These are phyloP conservation scores for Ostrea edulis DNA, from an alignment of 1,140 invertebrate species.

Conservation along the genomic window DNA sequence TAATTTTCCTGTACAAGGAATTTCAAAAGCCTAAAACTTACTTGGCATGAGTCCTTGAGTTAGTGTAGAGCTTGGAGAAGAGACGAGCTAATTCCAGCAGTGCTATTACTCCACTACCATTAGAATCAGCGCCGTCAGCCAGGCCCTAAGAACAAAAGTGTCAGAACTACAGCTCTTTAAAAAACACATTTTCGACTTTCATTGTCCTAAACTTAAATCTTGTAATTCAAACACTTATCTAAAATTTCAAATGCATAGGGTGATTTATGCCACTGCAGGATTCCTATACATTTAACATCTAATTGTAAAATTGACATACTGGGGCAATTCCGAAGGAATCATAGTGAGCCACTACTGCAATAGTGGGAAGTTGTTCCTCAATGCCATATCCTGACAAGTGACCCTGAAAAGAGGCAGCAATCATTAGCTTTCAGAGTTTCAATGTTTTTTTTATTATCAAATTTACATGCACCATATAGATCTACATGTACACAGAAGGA, in stretches of 20 bases:
- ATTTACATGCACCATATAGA: no score
- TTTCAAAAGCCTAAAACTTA: slow-evolving; percentile 69
- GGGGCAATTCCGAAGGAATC: slow-evolving; percentile 93
- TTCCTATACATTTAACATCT: no score
- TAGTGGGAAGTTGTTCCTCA: slow-evolving; percentile 90
- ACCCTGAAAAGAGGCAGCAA: slow-evolving; percentile 84
- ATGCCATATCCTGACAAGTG: slow-evolving; percentile 90
- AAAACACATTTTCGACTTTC: no score
- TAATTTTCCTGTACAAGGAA: neutral
- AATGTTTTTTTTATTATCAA: no score
- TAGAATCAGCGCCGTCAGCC: slow-evolving; percentile 93
- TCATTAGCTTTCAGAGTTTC: neutral
- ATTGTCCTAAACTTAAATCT: no score
- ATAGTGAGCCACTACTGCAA: slow-evolving; percentile 95
- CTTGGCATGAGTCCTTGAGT: slow-evolving; percentile 88
- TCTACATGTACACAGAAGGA: no score
- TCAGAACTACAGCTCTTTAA: neutral
- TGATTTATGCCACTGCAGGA: no score
- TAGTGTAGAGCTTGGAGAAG: slow-evolving; percentile 94
- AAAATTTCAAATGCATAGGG: no score
- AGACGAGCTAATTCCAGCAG: slow-evolving; percentile 93
- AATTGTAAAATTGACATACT: slow-evolving; percentile 82
- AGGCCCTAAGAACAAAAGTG: slow-evolving; percentile 84
- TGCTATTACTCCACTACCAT: slow-evolving; percentile 94
- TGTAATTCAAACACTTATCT: no score